A percentile compares a stretch with the other conserved stretches of the same genome.
These are phyloP conservation scores for Trichomalopsis sarcophagae DNA, from an alignment of 1,140 invertebrate genomes.

Conservation along the genomic window DNA sequence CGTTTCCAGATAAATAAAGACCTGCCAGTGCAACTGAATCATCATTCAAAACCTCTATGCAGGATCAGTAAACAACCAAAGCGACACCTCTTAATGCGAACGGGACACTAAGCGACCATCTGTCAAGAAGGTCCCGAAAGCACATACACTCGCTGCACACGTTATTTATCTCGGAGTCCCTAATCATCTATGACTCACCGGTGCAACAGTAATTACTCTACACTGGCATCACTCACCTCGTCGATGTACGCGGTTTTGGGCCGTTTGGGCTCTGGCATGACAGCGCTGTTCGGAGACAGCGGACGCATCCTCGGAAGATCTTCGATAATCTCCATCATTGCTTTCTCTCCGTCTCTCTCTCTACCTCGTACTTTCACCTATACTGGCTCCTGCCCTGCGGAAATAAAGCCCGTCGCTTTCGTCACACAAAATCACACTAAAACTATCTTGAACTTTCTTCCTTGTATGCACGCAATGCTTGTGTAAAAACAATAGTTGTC, in stretches of 20 bases:
- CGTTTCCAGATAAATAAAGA: too few relatives aligned
- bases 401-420: too few relatives aligned
- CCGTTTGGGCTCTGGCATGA: not conserved
- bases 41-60: too few relatives aligned
- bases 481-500: not conserved
- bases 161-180: not conserved
- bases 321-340: conserved; percentile 45
- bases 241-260: not conserved
- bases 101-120: too few relatives aligned
- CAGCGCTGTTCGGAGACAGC: conserved; percentile 55
- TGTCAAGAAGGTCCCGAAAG: too few relatives aligned
- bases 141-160: too few relatives aligned
- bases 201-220: not conserved
- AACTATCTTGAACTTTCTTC: too few relatives aligned
- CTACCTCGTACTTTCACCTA: not conserved
- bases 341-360: not conserved
- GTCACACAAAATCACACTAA: too few relatives aligned
- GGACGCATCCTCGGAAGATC: conserved; percentile 55
- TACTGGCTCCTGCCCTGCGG: conserved; percentile 54
- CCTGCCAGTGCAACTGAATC: too few relatives aligned
- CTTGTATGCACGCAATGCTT: not conserved
- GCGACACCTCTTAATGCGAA: too few relatives aligned
- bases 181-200: not conserved
- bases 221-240: conserved; percentile 31
- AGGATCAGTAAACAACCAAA: too few relatives aligned